phyloP scores from a whole-genome alignment of 2,888 invertebrate genomes.

The Drosophila villosipedis region DNA sequence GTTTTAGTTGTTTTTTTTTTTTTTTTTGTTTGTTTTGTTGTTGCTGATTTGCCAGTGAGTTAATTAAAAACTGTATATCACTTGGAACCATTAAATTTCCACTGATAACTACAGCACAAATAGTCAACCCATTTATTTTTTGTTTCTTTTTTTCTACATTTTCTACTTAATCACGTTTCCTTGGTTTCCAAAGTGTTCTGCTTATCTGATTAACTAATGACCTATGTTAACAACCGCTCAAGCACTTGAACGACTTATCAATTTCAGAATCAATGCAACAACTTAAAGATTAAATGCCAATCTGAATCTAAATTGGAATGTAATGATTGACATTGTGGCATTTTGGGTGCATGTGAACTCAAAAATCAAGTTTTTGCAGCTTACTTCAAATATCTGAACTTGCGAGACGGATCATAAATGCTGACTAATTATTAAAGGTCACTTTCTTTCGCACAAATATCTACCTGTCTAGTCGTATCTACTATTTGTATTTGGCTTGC shows the following conservation, averaged over 20 bases:
- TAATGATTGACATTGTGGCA: not conserved
- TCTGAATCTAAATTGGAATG: not conserved
- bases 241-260: slow-evolving; percentile 12
- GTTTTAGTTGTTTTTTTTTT: slow-evolving; percentile 23
- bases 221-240: slow-evolving; percentile 44
- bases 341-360: not conserved
- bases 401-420: not conserved
- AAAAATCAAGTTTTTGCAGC: not conserved
- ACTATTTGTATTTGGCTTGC: slow-evolving; percentile 1
- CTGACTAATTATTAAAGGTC: not conserved
- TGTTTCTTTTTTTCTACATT: not conserved
- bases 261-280: slow-evolving; percentile 7
- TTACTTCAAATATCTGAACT: not conserved
- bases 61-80: slow-evolving; percentile 64
- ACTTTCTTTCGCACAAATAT: slow-evolving; percentile 3
- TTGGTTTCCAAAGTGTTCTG: slow-evolving; percentile 2
- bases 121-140: not conserved
- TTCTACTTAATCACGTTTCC: not conserved
- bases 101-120: slow-evolving; percentile 37
- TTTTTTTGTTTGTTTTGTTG: slow-evolving; percentile 1
- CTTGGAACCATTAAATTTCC: slow-evolving; percentile 35
- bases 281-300: not conserved
- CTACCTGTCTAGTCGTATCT: slow-evolving; percentile 1
- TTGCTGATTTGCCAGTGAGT: slow-evolving; percentile 14
- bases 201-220: slow-evolving; percentile 30